Base-by-base conservation (phyloP, 2,113 vertebrate genomes). In the Egretta garzetta region DNA sequence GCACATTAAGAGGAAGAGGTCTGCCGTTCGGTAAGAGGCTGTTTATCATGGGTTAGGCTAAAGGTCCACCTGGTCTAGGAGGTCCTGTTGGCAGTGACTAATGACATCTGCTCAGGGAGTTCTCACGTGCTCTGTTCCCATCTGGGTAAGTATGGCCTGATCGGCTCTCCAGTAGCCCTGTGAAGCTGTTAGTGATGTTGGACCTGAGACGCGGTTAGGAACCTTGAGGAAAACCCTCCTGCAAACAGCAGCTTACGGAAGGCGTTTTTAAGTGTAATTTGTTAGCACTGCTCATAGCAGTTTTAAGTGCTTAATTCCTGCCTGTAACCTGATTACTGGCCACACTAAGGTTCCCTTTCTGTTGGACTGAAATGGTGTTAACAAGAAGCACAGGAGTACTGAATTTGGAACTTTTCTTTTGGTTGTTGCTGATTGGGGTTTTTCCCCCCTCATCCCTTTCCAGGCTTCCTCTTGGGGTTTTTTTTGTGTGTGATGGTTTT, bases 221-320 rank as follows among this genome's bases (percentile, higher is more conserved):
- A 39, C 17, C 12, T 0, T 3, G 62, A 35, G 64, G 75, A n/a
- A 43, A 58, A 11, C 20, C 12, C 24, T 22, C 0, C 1, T 43
- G 76, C 21, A 16, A 75, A 33, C 47, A 83, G 47, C 28, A 80
- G 49, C 17, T 64, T 30, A 12, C 0, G 3, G 67, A 12, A 60
- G 30, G 12, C 20, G 3, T 7, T 60, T 87, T 18, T 0, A 22
- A 35, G 30, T 2, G 3, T 14, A 2, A 7, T 24, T 24, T 35
- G 33, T 32, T 50, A 35, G 27, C 19, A 2, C 66, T 67, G 37
- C 35, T 83, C 5, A 0, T 3, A 14, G 53, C 21, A 16, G 27
- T 20, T 64, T 15, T 2, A 2, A 43, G 56, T 9, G 67, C 10
- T 62, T 7, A 1, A 9, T 50, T 73, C 39, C 59, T 86, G 75